These are phyloP conservation scores for Ethmia dodecea DNA, from an alignment of 2,888 invertebrate genomes.

Conservation along the genomic window DNA sequence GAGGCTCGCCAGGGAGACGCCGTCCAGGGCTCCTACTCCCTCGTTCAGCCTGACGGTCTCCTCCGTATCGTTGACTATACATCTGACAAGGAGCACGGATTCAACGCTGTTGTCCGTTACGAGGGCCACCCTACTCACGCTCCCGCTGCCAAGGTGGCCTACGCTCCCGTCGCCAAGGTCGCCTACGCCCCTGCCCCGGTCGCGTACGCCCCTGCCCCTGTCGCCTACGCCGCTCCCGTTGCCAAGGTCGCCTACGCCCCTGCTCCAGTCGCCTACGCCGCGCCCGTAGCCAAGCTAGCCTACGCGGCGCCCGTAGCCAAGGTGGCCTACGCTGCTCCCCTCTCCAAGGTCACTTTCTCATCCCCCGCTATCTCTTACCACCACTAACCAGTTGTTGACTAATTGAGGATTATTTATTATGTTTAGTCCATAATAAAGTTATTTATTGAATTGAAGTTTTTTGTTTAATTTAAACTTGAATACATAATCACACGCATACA, in stretches of 20 bases:
- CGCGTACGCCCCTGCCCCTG: slow-evolving; percentile 27
- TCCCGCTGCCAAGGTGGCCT: slow-evolving; percentile 26
- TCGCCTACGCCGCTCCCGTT: slow-evolving; percentile 28
- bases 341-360: slow-evolving; percentile 32
- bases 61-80: slow-evolving; percentile 66
- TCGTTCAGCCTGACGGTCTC: slow-evolving; percentile 65
- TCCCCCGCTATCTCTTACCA: slow-evolving; percentile 60
- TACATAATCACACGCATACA: too few relatives aligned
- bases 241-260: slow-evolving; percentile 28
- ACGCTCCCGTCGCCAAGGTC: slow-evolving; percentile 25
- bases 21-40: slow-evolving; percentile 66
- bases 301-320: slow-evolving; percentile 27
- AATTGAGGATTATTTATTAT: slow-evolving; percentile 3
- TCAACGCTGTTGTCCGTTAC: slow-evolving; percentile 36
- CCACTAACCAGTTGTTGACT: slow-evolving; percentile 36
- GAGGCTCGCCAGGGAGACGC: slow-evolving; percentile 58
- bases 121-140: slow-evolving; percentile 30
- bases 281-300: slow-evolving; percentile 32
- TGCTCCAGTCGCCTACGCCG: slow-evolving; percentile 30
- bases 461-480: slow-evolving; percentile 3
- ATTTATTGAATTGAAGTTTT: slow-evolving; percentile 29
- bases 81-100: slow-evolving; percentile 44
- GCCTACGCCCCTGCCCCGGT: slow-evolving; percentile 25
- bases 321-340: slow-evolving; percentile 26
- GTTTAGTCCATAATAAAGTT: slow-evolving; percentile 33